phyloP scores from a whole-genome alignment of 2,797 vertebrate genomes.

The Distichodus sexfasciatus region DNA sequence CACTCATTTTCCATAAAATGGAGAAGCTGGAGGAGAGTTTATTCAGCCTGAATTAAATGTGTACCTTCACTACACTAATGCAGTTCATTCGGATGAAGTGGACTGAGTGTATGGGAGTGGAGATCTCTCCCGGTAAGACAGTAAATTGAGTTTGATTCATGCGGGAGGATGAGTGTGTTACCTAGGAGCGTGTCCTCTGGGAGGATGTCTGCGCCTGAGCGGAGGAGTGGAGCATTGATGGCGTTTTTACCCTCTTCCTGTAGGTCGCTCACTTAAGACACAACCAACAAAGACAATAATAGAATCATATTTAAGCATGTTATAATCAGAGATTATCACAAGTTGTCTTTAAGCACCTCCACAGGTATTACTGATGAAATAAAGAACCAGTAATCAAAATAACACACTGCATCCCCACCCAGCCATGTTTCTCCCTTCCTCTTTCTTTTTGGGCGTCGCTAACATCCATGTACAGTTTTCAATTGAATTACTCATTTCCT shows the following conservation, averaged over 20 bases:
- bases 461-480: background rate
- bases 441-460: background rate
- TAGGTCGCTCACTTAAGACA: constrained; percentile 86
- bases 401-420: background rate
- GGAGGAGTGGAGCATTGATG: constrained; percentile 88
- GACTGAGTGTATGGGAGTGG: background rate
- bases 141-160: background rate
- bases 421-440: constrained; percentile 6
- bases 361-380: no score
- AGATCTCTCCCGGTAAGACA: background rate
- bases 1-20: no score
- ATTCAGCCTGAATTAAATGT: no score
- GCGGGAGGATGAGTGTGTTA: constrained; percentile 55
- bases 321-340: no score
- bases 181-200: constrained; percentile 90
- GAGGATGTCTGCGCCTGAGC: constrained; percentile 76
- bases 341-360: no score
- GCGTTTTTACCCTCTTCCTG: constrained; percentile 95
- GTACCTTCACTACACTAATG: no score
- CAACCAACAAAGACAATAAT: constrained; percentile 1
- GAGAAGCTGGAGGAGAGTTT: no score
- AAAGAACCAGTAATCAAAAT: background rate
- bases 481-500: constrained; percentile 24
- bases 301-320: background rate
- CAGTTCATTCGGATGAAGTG: background rate